Conservation (phyloP, 2,113 vertebrate genomes). For the Pelecanoides urinatrix region DNA sequence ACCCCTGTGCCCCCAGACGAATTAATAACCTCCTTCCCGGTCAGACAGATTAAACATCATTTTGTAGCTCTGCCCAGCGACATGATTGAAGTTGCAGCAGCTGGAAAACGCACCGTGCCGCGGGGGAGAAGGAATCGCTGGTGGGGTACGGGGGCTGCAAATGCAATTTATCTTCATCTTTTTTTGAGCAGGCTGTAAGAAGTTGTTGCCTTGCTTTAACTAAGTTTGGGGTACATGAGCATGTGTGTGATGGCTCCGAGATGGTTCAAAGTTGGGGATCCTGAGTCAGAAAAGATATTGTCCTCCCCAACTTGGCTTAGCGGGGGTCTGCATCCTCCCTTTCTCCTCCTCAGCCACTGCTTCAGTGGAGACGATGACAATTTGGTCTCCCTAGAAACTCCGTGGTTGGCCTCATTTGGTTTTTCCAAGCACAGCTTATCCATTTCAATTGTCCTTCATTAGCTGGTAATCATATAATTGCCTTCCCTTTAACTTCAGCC, state of each 20-base stretch:
- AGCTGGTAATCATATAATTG: conserved; percentile 21
- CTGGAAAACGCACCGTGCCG: neutral
- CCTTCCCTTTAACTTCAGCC: neutral
- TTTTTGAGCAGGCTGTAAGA: rapidly evolving
- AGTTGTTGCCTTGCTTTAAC: neutral
- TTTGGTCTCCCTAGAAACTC: conserved; percentile 8
- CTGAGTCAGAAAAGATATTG: neutral
- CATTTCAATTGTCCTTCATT: conserved; percentile 47
- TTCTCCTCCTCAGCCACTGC: neutral
- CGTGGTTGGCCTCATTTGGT: neutral
- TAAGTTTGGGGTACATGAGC: neutral
- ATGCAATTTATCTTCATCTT: neutral
- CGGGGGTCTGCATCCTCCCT: neutral
- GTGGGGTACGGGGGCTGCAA: neutral
- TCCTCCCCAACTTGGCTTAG: rapidly evolving
- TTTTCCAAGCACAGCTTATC: neutral
- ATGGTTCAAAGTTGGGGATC: neutral
- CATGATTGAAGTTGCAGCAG: neutral
- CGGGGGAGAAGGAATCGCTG: neutral
- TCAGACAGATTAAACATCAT: conserved; percentile 28
- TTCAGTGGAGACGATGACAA: neutral
- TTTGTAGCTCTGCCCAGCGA: neutral
- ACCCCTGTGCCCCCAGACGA: neutral
- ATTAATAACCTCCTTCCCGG: neutral
- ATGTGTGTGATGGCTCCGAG: neutral